These are phyloP conservation scores for Cuniculus paca DNA, from an alignment of 2,797 vertebrate genomes.

Conservation along the genomic window DNA sequence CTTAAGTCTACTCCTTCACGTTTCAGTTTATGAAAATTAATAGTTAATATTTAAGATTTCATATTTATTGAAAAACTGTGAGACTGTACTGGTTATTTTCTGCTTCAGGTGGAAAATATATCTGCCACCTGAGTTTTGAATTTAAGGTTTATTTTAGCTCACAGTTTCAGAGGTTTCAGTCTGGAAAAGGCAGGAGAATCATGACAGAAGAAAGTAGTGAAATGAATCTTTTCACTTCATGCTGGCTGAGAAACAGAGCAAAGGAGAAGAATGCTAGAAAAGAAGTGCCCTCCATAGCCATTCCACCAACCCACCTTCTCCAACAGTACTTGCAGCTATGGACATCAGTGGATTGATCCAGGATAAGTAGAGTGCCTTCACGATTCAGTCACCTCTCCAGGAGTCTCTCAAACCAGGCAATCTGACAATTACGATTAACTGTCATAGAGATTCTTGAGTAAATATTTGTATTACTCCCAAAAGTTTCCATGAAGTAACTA, in stretches of 20 bases:
- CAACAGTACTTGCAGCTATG: not conserved
- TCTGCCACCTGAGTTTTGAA: not conserved
- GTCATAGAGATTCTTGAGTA: not conserved
- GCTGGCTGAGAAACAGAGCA: not conserved
- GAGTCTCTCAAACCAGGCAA: not conserved
- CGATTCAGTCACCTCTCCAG: not conserved
- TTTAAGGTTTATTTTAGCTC: not conserved
- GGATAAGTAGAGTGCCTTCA: not conserved
- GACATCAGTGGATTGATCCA: not conserved
- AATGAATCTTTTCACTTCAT: not conserved
- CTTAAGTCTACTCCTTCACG: not conserved
- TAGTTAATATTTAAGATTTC: not conserved
- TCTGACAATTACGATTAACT: not conserved
- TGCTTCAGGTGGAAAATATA: not conserved
- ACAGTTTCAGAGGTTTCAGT: not conserved
- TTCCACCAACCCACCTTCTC: not conserved
- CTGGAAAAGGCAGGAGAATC: not conserved
- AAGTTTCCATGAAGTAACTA: not conserved
- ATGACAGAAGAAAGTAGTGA: not conserved
- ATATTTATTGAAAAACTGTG: conserved; percentile 1
- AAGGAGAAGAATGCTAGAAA: too few relatives aligned
- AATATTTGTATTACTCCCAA: not conserved
- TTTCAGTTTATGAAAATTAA: not conserved
- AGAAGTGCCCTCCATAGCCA: rapidly evolving
- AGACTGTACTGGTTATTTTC: not conserved